These are phyloP conservation scores for Muscina levida DNA, from an alignment of 2,888 invertebrate species.

Conservation along the genomic window DNA sequence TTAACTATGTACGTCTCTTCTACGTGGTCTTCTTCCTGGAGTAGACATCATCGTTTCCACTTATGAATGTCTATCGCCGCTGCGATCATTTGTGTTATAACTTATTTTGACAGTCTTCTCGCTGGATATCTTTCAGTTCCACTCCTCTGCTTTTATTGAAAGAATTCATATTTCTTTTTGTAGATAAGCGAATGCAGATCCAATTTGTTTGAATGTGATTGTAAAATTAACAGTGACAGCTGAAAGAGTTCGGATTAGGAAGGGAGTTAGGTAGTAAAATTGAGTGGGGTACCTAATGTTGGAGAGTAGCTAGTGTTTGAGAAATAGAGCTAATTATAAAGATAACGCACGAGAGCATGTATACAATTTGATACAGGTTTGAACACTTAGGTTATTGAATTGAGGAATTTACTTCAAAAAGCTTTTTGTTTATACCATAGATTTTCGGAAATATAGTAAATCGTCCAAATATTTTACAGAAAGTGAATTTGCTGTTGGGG, in stretches of 20 bases:
- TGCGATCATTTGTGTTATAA: constrained; percentile 63
- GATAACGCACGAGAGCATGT: no score
- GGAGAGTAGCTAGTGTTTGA: no score
- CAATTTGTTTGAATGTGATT: background rate
- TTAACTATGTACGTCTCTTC: constrained; percentile 62
- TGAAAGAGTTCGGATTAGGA: background rate
- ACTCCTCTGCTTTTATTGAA: constrained; percentile 19
- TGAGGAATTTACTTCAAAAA: no score
- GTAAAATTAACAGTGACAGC: background rate
- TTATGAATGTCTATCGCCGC: constrained; percentile 51
- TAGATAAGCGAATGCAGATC: constrained; percentile 52
- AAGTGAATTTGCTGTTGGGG: no score
- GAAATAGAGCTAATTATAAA: no score
- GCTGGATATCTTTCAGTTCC: constrained; percentile 34
- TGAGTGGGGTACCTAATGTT: no score
- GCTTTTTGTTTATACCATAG: no score
- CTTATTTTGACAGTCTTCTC: constrained; percentile 59
- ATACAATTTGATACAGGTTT: no score
- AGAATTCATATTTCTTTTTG: constrained; percentile 41
- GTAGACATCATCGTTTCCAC: constrained; percentile 49
- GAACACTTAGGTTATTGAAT: no score
- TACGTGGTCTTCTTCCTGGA: constrained; percentile 32
- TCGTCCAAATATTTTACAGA: no score
- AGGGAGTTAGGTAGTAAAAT: no score
- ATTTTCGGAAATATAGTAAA: no score